Base-by-base conservation (phyloP, 2,113 vertebrate genomes). In the Typhlomys cinereus region DNA sequence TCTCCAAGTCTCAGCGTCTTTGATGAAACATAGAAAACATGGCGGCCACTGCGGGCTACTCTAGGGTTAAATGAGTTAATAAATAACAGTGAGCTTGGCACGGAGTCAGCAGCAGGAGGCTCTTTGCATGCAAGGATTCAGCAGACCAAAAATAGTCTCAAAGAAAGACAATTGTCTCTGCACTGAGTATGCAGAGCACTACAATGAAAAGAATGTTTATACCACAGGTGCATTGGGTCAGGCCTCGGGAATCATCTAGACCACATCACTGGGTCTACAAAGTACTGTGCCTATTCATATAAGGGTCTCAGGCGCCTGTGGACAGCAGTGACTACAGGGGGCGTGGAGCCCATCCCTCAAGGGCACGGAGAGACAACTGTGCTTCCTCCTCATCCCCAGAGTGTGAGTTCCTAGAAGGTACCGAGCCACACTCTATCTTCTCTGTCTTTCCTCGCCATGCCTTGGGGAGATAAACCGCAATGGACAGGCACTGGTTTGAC, bases 81-180 rank as follows among this genome's bases (percentile, higher is more conserved):
- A 34, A 79, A n/a, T 50, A 23, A 82, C 67, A 23, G 61, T 44
- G 41, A 46, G 62, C 34, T 27, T 5, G 31, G 66, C 41, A 64
- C 36, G 7, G 0, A 75, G 52, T 1, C n/a, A 46, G 39, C 15
- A 29, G 14, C 10, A 46, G 11, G 1, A 2, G 25, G 34, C 23
- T n/a, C 46, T 27, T 46, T 23, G 23, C 10, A 31, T 59, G 13
- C 31, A 4, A 7, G 48, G 44, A 73, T 41, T 76, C 48, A n/a
- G 8, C 0, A 21, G 12, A 41, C 83, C 36, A 54, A 25, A 50
- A 54, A 17, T 25, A 44, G 46, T n/a, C 11, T 25, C 34, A 71
- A 44, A 44, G 36, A 18, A 66, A 87, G 15, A 57, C 15, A 46
- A 36, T 15, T 44, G 34, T 11, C 20, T 41, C 48, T n/a, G 17